These are phyloP conservation scores for Ctena decussata DNA, from an alignment of 2,888 invertebrate species.

Conservation along the genomic window DNA sequence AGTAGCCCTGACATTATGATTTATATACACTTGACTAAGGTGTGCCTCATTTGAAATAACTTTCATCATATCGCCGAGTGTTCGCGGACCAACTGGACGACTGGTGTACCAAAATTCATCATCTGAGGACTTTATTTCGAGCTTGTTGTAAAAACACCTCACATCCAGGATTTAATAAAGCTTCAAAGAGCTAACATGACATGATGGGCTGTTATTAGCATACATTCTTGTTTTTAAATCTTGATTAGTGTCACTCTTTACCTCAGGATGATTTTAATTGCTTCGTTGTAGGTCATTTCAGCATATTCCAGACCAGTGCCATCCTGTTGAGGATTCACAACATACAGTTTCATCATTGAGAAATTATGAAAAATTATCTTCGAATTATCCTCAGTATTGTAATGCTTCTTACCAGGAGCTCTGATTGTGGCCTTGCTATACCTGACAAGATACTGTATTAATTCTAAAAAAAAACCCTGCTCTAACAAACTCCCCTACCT, in stretches of 20 bases:
- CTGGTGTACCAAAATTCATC: constrained; percentile 24
- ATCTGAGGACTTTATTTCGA: background rate
- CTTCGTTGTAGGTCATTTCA: constrained; percentile 28
- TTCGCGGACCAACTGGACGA: constrained; percentile 8
- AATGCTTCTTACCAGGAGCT: too few species aligned
- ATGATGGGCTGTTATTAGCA: background rate
- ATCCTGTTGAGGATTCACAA: too few species aligned
- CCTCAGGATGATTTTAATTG: constrained; percentile 41
- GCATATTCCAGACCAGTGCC: constrained; percentile 14
- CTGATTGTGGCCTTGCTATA: too few species aligned
- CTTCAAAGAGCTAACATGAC: constrained; percentile 20
- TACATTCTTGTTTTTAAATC: constrained; percentile 33
- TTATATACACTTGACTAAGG: constrained; percentile 24
- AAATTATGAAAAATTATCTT: too few species aligned
- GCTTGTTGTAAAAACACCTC: constrained; percentile 27
- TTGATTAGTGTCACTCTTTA: constrained; percentile 12
- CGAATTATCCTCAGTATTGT: too few species aligned
- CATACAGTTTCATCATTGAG: too few species aligned
- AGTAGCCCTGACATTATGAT: constrained; percentile 43
- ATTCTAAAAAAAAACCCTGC: too few species aligned
- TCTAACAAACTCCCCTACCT: too few species aligned
- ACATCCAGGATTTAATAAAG: constrained; percentile 13
- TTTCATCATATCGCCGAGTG: constrained; percentile 30
- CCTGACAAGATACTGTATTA: too few species aligned
- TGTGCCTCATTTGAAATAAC: constrained; percentile 27